Evolutionary conservation across 2,797 vertebrate species (phyloP).

Genomic region (Heteromormyrus szaboi): DNA sequence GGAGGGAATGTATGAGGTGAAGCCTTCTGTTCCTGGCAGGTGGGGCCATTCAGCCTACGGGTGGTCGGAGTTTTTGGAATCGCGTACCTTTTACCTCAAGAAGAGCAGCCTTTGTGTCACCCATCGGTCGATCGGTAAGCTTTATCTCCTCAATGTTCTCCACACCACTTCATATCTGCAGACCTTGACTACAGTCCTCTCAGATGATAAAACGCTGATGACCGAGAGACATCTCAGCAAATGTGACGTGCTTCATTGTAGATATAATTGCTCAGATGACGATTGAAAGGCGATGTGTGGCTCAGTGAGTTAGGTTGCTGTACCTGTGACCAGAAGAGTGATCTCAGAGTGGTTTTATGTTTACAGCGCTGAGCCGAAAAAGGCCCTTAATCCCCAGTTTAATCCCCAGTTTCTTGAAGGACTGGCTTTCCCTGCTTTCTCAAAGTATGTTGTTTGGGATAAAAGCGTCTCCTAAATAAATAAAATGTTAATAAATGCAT

Average conservation of each 20-base stretch:
- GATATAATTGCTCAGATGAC: not conserved
- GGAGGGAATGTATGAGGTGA: not conserved
- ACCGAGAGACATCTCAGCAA: not conserved
- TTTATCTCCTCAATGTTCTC: not conserved
- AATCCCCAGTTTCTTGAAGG: not conserved
- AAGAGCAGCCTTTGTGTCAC: slow-evolving; percentile 90
- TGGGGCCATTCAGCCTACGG: slow-evolving; percentile 90
- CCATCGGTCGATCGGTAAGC: slow-evolving; percentile 89
- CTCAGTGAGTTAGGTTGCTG: not conserved
- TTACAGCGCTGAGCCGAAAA: not conserved
- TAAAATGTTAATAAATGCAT: not conserved
- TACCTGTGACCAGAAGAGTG: not conserved
- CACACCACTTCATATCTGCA: not conserved
- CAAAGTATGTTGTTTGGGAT: not conserved
- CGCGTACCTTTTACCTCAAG: slow-evolving; percentile 93
- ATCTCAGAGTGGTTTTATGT: not conserved
- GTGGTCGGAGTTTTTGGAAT: slow-evolving; percentile 96
- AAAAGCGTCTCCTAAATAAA: not conserved
- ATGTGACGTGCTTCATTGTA: not conserved
- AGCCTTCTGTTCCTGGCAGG: slow-evolving; percentile 53
- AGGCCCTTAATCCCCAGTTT: not conserved
- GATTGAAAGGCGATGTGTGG: not conserved
- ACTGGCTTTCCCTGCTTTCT: not conserved
- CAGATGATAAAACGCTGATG: not conserved
- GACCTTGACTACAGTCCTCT: not conserved